Percentiles rank a stretch among this genome's conserved stretches.
phyloP scores from a whole-genome alignment of 2,797 vertebrate genomes.

The Pseudocheirus occidentalis region DNA sequence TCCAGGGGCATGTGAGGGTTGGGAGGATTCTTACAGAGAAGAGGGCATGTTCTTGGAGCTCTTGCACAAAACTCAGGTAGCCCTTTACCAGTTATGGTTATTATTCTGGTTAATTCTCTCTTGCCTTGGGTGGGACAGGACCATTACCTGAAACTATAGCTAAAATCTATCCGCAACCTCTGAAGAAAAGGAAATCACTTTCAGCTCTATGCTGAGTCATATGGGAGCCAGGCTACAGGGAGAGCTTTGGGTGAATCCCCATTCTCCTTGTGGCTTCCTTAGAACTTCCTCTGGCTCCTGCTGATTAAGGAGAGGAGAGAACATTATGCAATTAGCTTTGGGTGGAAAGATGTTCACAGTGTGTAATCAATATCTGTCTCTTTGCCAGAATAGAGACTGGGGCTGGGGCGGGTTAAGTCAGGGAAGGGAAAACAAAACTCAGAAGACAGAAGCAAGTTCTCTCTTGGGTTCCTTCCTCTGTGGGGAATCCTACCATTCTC shows the following conservation, averaged over 20 bases:
- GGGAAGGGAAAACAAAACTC: background rate
- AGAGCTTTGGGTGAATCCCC: background rate
- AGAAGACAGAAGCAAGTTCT: background rate
- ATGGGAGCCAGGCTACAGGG: background rate
- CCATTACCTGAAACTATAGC: background rate
- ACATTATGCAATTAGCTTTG: slow-evolving; percentile 38
- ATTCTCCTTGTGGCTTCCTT: background rate
- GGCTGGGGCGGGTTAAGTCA: background rate
- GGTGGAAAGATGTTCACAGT: slow-evolving; percentile 24
- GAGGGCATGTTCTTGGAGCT: background rate
- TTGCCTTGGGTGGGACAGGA: background rate
- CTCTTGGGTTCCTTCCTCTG: background rate
- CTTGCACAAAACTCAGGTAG: background rate
- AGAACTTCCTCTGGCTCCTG: slow-evolving; percentile 19
- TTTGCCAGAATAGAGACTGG: background rate
- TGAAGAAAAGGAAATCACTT: background rate
- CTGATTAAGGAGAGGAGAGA: slow-evolving; percentile 21
- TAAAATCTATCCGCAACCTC: background rate
- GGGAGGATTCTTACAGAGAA: background rate
- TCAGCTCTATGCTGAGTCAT: background rate
- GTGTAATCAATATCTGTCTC: slow-evolving; percentile 31
- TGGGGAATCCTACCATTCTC: background rate
- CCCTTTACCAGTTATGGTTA: background rate
- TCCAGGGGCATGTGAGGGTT: background rate
- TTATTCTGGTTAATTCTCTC: background rate